Conservation (phyloP, 2,888 invertebrate genomes). For the Mechanitis messenoides region DNA sequence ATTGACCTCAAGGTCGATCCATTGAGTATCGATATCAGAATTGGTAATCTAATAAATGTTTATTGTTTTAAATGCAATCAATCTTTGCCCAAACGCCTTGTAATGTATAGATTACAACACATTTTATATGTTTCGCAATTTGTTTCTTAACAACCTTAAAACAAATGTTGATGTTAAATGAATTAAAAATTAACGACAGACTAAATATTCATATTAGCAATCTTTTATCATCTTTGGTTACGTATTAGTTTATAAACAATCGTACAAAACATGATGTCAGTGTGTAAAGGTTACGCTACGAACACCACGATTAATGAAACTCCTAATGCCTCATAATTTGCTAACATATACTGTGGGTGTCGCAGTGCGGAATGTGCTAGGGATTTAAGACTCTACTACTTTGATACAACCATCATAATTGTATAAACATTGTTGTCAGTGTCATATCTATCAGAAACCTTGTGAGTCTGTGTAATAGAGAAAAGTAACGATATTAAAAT, state of each 20-base stretch:
- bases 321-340: conserved; percentile 3
- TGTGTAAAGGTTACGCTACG: not conserved
- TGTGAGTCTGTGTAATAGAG: no score
- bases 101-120: conserved; percentile 4
- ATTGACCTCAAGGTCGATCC: conserved; percentile 38
- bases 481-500: no score
- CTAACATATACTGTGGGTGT: not conserved
- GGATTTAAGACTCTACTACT: not conserved
- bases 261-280: no score
- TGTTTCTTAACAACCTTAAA: not conserved
- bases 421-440: not conserved
- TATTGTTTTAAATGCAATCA: conserved; percentile 47
- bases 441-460: not conserved
- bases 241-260: no score
- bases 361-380: not conserved
- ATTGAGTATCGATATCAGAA: conserved; percentile 39
- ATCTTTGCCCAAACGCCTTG: conserved; percentile 32
- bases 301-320: not conserved
- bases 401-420: not conserved
- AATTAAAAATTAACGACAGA: no score
- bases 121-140: no score
- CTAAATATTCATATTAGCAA: no score
- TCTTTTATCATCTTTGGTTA: no score
- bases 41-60: conserved; percentile 39
- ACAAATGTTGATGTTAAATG: no score